Evolutionary conservation across 2,113 vertebrate species (phyloP), one percentile per base, ranked within the genome.

Genomic region (Bubo scandiacus): DNA sequence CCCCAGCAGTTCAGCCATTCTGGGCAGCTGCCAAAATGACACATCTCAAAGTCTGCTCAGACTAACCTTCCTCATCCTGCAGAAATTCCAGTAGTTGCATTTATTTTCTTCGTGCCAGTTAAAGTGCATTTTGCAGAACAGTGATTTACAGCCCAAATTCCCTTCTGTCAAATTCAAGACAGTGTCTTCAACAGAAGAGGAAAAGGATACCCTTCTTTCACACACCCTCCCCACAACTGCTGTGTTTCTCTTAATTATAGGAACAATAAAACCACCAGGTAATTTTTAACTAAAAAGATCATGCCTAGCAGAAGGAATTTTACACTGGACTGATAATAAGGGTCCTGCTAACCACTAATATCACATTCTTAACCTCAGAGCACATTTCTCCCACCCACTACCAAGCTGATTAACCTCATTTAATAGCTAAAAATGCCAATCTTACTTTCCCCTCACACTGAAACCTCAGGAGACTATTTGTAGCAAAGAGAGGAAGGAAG

Each of bases 351-450:
- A 38, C 51, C 65, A 80, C 8, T n/a, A 74, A 18, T 11, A 70
- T 25, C 62, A 40, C 36, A 45, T 61, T 57, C 72, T 67, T n/a
- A 88, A 61, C 87, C 82, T 45, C 61, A n/a, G 63, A 89, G 62
- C 43, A 32, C 22, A 5, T 65, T 90, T 57, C 68, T 70, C 86
- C 89, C 86, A 71, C 88, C 86, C 81, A 49, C 55, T 32, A 40
- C 51, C 67, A 40, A 86, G 92, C 94, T 94, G 93, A 88, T 94
- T 85, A 94, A 94, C 85, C 81, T 89, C 96, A 68, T 72, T 90
- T 81, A 92, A 61, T 52, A 82, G 95, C 93, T 94, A 47, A 49
- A 74, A 88, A 38, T 2, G 32, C 75, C 94, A 90, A 20, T 86
- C 93, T 86, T 90, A 18, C 92, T 94, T 90, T 88, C 75, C 77